phyloP scores from a whole-genome alignment of 2,113 vertebrate genomes.

The Meleagris gallopavo region DNA sequence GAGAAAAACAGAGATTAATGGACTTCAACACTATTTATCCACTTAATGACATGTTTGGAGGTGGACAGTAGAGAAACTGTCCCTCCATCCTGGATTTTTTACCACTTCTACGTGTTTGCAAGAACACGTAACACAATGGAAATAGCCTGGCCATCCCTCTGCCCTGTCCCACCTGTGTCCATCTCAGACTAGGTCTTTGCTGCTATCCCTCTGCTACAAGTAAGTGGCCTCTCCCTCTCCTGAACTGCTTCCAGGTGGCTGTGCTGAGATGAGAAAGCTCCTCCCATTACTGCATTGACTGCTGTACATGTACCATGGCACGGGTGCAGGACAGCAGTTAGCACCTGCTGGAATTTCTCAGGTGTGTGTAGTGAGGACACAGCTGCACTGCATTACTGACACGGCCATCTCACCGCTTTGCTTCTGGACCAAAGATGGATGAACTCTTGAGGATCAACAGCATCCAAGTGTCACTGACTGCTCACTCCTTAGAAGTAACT shows the following conservation, averaged over 20 bases:
- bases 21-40: not conserved
- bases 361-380: not conserved
- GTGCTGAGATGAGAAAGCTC: not conserved
- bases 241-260: not conserved
- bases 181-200: not conserved
- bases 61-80: not conserved
- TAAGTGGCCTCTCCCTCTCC: not conserved
- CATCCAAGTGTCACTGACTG: not conserved
- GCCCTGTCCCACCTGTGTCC: not conserved
- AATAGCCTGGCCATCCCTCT: not conserved
- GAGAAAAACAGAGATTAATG: conserved; percentile 10
- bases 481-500: not conserved
- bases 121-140: fast-evolving
- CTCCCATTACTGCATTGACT: not conserved
- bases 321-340: not conserved
- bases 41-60: not conserved
- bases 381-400: not conserved
- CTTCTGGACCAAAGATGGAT: not conserved
- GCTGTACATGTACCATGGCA: fast-evolving
- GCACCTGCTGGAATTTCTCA: not conserved
- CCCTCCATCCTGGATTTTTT: not conserved
- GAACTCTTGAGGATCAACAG: not conserved
- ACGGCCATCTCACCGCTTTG: not conserved
- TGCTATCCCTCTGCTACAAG: not conserved
- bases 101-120: not conserved